These are phyloP conservation scores for Trissoscelio sp. DNA, from an alignment of 2,888 invertebrate species.

Conservation along the genomic window DNA sequence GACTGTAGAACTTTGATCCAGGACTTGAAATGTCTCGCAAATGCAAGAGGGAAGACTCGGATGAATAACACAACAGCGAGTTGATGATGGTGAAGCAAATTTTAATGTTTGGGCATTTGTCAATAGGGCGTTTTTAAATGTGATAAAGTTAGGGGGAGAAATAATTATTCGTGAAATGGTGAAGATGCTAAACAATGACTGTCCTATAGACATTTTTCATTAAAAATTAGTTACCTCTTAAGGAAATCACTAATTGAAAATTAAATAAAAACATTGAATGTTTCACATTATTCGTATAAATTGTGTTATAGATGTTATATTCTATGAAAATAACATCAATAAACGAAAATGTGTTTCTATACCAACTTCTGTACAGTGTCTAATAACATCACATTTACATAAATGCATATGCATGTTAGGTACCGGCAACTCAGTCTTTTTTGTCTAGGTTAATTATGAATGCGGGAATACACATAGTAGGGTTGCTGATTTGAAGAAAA, in stretches of 20 bases:
- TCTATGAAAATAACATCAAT: no score
- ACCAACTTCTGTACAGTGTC: not conserved
- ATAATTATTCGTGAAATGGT: no score
- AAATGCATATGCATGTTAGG: constrained; percentile 1
- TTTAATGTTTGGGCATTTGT: not conserved
- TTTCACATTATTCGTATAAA: no score
- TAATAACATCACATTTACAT: not conserved
- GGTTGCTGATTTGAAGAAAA: not conserved
- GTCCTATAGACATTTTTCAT: no score
- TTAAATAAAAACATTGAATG: no score
- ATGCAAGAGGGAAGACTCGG: not conserved
- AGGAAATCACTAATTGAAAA: no score
- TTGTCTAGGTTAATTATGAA: not conserved
- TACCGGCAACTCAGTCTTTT: not conserved
- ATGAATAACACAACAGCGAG: not conserved
- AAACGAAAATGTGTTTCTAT: not conserved
- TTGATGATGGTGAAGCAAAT: not conserved
- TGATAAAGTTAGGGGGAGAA: no score
- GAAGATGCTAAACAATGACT: no score
- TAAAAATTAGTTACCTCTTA: no score
- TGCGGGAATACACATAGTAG: not conserved
- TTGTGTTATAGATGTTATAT: no score
- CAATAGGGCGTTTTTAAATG: no score
- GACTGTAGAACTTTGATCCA: not conserved
- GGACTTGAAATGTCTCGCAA: not conserved